phyloP scores from a whole-genome alignment of 2,113 vertebrate species.

The Dermatemys mawii region DNA sequence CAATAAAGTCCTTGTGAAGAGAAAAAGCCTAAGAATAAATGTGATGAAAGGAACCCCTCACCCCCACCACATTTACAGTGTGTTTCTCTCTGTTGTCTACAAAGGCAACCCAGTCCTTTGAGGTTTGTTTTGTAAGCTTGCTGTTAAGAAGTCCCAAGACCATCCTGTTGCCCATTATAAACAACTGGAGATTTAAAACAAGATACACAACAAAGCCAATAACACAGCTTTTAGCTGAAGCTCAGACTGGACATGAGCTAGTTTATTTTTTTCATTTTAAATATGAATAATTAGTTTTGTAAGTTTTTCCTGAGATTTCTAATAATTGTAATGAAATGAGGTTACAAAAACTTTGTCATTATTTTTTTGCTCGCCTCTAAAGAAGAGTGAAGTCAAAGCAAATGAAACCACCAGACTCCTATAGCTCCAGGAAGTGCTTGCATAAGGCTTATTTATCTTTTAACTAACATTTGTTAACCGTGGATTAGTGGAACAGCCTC shows the following conservation, averaged over 20 bases:
- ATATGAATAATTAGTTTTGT: constrained; percentile 48
- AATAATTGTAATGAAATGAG: constrained; percentile 63
- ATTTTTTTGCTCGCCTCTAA: constrained; percentile 3
- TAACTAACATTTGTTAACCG: constrained; percentile 78
- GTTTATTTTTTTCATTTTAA: constrained; percentile 31
- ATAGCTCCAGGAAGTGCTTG: constrained; percentile 74
- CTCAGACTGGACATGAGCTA: not conserved
- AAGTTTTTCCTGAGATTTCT: constrained; percentile 63
- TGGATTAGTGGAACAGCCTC: constrained; percentile 76
- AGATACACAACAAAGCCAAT: not conserved
- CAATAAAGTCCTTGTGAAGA: not conserved
- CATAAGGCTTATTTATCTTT: constrained; percentile 75
- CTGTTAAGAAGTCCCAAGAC: not conserved
- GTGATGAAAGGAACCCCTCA: not conserved
- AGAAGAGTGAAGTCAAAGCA: constrained; percentile 43
- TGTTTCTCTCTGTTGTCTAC: not conserved
- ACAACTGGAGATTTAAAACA: not conserved
- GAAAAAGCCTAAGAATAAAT: not conserved
- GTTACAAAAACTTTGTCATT: constrained; percentile 19
- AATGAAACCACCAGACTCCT: constrained; percentile 55
- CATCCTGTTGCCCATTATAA: not conserved
- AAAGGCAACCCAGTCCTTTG: not conserved
- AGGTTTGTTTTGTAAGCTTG: not conserved
- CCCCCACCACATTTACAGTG: rapidly evolving
- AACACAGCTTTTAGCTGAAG: constrained; percentile 17